phyloP scores from a whole-genome alignment of 2,888 invertebrate species.

The Agrochola lota region DNA sequence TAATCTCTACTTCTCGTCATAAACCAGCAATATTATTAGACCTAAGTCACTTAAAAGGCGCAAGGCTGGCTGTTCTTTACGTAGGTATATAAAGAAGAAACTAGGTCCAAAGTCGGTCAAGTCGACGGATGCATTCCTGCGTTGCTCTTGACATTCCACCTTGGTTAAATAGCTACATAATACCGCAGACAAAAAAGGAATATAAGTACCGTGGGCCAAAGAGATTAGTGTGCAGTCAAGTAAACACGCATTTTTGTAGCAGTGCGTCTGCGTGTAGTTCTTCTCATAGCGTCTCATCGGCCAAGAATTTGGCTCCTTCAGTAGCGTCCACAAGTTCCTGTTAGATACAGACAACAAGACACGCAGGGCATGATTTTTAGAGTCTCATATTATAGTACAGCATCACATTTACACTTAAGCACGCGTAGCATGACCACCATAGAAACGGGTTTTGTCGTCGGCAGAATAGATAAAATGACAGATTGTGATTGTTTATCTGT shows the following conservation, averaged over 20 bases:
- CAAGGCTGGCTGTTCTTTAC: conserved; percentile 56
- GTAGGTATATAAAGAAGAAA: conserved; percentile 69
- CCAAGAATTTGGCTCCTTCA: neutral
- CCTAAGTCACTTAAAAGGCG: conserved; percentile 58
- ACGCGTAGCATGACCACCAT: too few species aligned
- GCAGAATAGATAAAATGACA: too few species aligned
- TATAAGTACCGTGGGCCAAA: conserved; percentile 19
- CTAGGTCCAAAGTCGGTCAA: conserved; percentile 80
- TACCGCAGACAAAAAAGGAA: conserved; percentile 52
- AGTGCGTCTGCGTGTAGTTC: neutral
- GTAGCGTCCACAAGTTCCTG: neutral
- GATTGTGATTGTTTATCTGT: too few species aligned
- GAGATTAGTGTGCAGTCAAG: conserved; percentile 6
- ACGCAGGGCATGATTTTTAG: neutral
- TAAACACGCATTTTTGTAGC: neutral
- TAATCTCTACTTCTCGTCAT: conserved; percentile 43
- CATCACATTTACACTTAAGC: too few species aligned
- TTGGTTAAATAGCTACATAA: conserved; percentile 64
- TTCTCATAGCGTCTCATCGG: neutral
- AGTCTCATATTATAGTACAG: neutral
- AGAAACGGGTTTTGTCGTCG: too few species aligned
- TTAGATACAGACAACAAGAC: too few species aligned
- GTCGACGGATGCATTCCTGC: conserved; percentile 78
- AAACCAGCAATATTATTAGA: conserved; percentile 45
- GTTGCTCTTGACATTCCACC: conserved; percentile 81